phyloP scores from a whole-genome alignment of 2,888 invertebrate genomes.

The Sinodicranocentrus sp. region DNA sequence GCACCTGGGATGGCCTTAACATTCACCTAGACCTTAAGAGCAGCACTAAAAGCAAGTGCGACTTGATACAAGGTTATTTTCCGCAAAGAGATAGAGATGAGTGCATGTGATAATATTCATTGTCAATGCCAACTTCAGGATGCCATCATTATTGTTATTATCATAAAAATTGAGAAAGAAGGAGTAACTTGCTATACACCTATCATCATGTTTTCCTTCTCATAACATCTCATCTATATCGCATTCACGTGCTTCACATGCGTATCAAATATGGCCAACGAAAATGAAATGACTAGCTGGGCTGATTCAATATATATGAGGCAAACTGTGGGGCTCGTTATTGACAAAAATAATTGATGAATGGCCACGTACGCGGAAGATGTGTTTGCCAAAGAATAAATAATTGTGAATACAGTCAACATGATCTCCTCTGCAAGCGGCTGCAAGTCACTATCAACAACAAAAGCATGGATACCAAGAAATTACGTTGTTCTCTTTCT shows the following conservation, averaged over 20 bases:
- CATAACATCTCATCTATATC: background rate
- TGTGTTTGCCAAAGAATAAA: constrained; percentile 39
- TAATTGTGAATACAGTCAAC: constrained; percentile 38
- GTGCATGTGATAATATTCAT: constrained; percentile 58
- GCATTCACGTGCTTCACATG: too few relatives aligned
- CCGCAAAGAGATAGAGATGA: constrained; percentile 38
- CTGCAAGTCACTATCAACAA: constrained; percentile 10
- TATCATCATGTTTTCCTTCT: background rate
- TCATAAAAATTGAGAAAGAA: constrained; percentile 20
- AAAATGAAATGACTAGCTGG: too few relatives aligned
- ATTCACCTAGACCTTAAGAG: constrained; percentile 68
- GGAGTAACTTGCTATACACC: background rate
- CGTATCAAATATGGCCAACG: too few relatives aligned
- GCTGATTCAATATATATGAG: too few relatives aligned
- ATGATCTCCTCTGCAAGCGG: background rate
- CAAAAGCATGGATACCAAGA: constrained; percentile 12
- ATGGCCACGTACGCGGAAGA: constrained; percentile 64
- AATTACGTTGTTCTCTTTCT: background rate
- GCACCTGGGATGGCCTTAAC: constrained; percentile 57
- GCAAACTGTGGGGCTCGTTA: too few relatives aligned
- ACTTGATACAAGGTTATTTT: constrained; percentile 57
- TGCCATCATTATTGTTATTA: constrained; percentile 52
- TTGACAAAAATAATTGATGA: constrained; percentile 64
- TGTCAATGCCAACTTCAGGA: constrained; percentile 62
- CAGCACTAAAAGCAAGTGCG: constrained; percentile 45